Percentiles rank a stretch among this genome's conserved stretches.
phyloP scores from a whole-genome alignment of 2,797 vertebrate genomes.

The Pteronotus mesoamericanus region DNA sequence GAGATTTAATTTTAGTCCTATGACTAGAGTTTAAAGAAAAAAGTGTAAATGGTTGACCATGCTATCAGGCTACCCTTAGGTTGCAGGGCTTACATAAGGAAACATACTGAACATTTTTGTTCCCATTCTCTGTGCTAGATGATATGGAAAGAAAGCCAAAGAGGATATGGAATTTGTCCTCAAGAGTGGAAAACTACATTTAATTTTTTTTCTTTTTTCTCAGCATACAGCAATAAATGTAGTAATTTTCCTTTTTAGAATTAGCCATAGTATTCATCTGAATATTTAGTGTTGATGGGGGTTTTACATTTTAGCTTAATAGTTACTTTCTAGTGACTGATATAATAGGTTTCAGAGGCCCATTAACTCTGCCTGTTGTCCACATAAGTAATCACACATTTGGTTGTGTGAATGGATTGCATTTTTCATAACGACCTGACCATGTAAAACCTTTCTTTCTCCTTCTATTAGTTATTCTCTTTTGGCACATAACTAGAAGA shows the following conservation, averaged over 20 bases:
- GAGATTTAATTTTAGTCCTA: neutral
- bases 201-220: constrained; percentile 17
- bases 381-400: constrained; percentile 44
- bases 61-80: neutral
- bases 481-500: constrained; percentile 50
- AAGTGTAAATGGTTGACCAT: neutral
- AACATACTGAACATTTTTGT: neutral
- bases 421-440: constrained; percentile 56
- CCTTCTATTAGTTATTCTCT: constrained; percentile 60
- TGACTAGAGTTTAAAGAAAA: neutral
- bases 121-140: neutral
- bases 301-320: constrained; percentile 43
- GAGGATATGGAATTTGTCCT: constrained; percentile 3
- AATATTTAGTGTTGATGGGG: constrained; percentile 25
- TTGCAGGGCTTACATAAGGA: neutral
- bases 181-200: constrained; percentile 23
- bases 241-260: constrained; percentile 55
- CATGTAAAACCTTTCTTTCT: constrained; percentile 63
- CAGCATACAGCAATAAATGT: neutral
- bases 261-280: constrained; percentile 39
- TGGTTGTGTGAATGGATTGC: constrained; percentile 53
- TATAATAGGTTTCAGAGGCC: constrained; percentile 45
- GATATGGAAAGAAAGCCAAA: neutral
- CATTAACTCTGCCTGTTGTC: constrained; percentile 54
- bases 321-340: constrained; percentile 27